Percentiles rank a stretch among this genome's conserved stretches.
Conservation (phyloP, 30 jellyfish, hydroid and myxozoan genomes). For the Clytia hemisphaerica region DNA sequence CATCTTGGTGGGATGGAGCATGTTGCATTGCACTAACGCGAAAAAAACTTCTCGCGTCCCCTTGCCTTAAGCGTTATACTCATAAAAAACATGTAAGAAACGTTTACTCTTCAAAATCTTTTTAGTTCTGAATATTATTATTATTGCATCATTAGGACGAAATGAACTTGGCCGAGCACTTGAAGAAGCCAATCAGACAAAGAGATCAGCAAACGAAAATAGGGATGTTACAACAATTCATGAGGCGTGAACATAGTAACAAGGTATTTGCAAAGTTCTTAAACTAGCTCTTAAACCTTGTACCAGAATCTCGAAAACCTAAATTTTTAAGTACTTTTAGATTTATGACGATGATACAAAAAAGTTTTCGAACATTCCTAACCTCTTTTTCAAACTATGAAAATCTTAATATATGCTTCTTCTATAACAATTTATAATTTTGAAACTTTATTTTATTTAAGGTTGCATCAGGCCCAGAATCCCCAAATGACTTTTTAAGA, state of each 20-base stretch:
- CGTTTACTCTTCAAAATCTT: not conserved
- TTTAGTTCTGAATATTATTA: too few species aligned
- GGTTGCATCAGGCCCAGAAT: constrained; percentile 64
- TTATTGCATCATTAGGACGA: constrained; percentile 95
- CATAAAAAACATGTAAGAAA: not conserved
- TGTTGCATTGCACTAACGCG: not conserved
- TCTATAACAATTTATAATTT: too few species aligned
- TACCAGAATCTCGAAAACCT: not conserved
- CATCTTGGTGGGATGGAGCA: not conserved
- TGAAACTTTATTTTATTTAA: not conserved
- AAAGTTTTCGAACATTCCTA: not conserved
- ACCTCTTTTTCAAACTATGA: too few species aligned
- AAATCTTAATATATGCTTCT: too few species aligned
- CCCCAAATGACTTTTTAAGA: constrained; percentile 60
- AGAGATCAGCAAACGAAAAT: constrained; percentile 51
- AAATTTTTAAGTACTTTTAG: not conserved
- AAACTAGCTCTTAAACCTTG: too few species aligned
- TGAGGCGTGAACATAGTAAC: constrained; percentile 65
- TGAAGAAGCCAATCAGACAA: constrained; percentile 58
- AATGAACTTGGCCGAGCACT: constrained; percentile 73
- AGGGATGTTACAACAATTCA: constrained; percentile 57
- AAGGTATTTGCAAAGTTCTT: too few species aligned
- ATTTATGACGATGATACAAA: not conserved
- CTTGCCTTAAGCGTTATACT: not conserved
- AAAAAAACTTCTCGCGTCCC: not conserved